Conservation (phyloP, 1,140 invertebrate species). For the Helicorthomorpha holstii region DNA sequence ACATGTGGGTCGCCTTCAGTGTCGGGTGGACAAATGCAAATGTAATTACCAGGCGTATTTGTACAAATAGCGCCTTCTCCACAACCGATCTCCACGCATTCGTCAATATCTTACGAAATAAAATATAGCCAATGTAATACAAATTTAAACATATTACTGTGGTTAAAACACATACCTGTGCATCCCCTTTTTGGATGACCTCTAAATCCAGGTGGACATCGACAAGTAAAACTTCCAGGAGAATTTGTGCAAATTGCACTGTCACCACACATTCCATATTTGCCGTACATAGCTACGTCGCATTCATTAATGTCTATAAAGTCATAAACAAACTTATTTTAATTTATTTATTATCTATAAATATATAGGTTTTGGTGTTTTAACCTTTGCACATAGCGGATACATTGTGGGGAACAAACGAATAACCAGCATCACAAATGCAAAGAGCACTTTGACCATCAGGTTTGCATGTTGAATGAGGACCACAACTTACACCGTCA, state of each 20-base stretch:
- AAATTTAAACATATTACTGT: background rate
- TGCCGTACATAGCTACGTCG: conserved; percentile 45
- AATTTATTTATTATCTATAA: too few relatives aligned
- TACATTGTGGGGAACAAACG: conserved; percentile 71
- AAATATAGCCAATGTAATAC: background rate
- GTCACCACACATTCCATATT: conserved; percentile 58
- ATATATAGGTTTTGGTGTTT: conserved; percentile 8
- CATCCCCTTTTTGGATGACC: conserved; percentile 54
- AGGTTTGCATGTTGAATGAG: conserved; percentile 72
- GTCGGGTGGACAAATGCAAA: conserved; percentile 60
- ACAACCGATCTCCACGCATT: conserved; percentile 51
- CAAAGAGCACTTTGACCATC: conserved; percentile 78
- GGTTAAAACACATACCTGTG: conserved; percentile 28
- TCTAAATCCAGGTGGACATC: conserved; percentile 56
- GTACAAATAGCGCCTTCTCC: conserved; percentile 59
- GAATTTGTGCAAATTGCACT: conserved; percentile 71
- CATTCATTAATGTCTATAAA: conserved; percentile 82
- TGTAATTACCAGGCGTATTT: conserved; percentile 56
- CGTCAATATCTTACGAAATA: conserved; percentile 48
- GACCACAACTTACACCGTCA: conserved; percentile 72
- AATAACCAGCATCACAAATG: conserved; percentile 84
- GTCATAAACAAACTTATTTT: too few relatives aligned
- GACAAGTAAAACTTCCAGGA: conserved; percentile 55
- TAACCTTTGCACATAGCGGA: conserved; percentile 65
- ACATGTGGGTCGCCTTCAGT: conserved; percentile 54